Evolutionary conservation across 2,797 vertebrate genomes (phyloP).

Genomic region (Sebastolobus alascanus): DNA sequence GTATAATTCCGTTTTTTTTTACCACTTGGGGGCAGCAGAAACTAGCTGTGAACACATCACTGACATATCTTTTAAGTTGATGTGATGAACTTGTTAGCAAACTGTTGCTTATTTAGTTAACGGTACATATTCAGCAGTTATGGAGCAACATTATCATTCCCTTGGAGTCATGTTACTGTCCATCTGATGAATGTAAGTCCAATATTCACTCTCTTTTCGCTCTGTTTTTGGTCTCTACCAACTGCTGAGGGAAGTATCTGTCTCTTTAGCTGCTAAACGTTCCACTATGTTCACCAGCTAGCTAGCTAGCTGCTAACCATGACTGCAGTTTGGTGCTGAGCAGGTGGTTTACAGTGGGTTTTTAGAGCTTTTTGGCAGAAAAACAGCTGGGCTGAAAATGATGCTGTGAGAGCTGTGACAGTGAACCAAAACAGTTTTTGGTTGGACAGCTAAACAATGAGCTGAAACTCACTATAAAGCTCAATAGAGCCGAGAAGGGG

Average conservation of each 20-base stretch:
- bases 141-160: neutral
- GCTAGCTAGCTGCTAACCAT: neutral
- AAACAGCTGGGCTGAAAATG: neutral
- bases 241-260: neutral
- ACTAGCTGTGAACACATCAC: neutral
- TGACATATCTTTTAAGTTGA: neutral
- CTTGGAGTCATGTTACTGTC: neutral
- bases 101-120: neutral
- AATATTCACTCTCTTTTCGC: neutral
- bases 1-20: neutral
- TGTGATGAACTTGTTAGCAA: neutral
- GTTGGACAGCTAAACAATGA: neutral
- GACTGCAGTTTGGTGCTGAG: neutral
- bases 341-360: neutral
- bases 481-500: neutral
- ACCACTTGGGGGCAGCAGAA: neutral
- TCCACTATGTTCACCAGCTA: neutral
- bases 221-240: constrained; percentile 8
- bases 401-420: neutral
- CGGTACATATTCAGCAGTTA: neutral
- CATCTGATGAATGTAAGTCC: constrained; percentile 6
- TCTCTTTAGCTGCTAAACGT: neutral
- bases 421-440: neutral
- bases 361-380: neutral
- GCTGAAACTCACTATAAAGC: neutral